These are phyloP conservation scores for Muscidifurax raptorellus DNA, from an alignment of 1,140 invertebrate genomes.

Conservation along the genomic window DNA sequence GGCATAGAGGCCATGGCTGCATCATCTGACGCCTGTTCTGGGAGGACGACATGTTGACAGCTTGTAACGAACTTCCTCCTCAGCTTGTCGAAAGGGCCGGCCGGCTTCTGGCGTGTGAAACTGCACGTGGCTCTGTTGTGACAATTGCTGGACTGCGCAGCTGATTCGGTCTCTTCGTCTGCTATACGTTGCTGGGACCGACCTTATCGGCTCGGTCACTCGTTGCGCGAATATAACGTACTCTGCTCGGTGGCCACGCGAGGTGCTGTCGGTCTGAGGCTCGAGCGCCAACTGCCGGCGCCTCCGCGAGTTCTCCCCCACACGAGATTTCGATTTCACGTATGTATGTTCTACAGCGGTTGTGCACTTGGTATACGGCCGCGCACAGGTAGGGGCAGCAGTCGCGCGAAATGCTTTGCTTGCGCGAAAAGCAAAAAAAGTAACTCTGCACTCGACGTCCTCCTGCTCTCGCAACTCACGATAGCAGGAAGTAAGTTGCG, in stretches of 20 bases:
- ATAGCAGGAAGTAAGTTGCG: neutral
- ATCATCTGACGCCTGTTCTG: conserved; percentile 69
- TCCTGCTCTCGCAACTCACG: neutral
- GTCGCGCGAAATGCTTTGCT: neutral
- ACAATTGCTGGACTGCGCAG: conserved; percentile 2
- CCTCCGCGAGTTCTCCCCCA: neutral
- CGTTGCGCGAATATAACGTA: neutral
- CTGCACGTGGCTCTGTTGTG: conserved; percentile 62
- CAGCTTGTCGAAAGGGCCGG: neutral
- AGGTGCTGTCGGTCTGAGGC: neutral
- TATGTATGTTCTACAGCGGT: no score
- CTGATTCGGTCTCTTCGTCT: neutral
- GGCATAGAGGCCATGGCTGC: conserved; percentile 72
- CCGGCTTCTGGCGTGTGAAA: neutral
- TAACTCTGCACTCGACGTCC: no score
- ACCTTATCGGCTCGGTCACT: conserved; percentile 4
- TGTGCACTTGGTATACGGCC: no score
- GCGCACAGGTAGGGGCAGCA: neutral
- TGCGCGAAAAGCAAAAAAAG: neutral
- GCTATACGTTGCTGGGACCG: neutral
- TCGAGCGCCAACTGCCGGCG: conserved; percentile 48
- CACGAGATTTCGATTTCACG: neutral
- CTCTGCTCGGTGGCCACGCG: neutral
- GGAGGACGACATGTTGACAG: conserved; percentile 62
- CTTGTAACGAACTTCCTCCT: neutral